Percentiles rank a stretch among this genome's conserved stretches.
Conservation (phyloP, 2,888 invertebrate genomes). For the Pseudococcus longispinus region DNA sequence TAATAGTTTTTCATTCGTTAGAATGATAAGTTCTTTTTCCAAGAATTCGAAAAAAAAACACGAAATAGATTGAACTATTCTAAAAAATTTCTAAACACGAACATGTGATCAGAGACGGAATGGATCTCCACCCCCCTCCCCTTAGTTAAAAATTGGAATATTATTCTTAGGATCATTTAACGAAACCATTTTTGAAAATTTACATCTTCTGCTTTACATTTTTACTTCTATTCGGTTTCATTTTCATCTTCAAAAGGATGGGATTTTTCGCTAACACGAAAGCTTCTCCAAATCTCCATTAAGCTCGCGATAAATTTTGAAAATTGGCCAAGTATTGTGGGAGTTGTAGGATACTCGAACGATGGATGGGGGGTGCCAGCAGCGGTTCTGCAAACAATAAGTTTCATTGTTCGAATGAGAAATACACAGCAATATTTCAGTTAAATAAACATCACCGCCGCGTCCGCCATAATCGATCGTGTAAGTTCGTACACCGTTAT, state of each 20-base stretch:
- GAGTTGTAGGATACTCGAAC: neutral
- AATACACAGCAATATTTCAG: neutral
- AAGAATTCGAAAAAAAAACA: no score
- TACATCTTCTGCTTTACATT: neutral
- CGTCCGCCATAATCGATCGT: neutral
- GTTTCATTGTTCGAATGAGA: constrained; percentile 19
- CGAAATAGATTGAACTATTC: no score
- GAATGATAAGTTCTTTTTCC: no score
- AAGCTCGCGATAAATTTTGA: neutral
- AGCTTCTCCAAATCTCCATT: neutral
- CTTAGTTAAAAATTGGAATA: no score
- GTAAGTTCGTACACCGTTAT: constrained; percentile 1
- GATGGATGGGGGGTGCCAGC: neutral
- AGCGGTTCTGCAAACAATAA: neutral
- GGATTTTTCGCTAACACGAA: neutral
- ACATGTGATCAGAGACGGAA: no score
- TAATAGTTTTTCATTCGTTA: no score
- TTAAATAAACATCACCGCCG: constrained; percentile 7
- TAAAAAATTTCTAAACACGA: no score
- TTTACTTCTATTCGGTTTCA: neutral
- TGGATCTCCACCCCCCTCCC: no score
- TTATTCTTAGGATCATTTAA: no score
- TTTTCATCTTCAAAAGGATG: neutral
- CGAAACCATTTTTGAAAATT: no score
- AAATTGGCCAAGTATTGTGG: constrained; percentile 2